Base-by-base conservation (phyloP, 2,888 invertebrate species). In the Xestobium rufovillosum region DNA sequence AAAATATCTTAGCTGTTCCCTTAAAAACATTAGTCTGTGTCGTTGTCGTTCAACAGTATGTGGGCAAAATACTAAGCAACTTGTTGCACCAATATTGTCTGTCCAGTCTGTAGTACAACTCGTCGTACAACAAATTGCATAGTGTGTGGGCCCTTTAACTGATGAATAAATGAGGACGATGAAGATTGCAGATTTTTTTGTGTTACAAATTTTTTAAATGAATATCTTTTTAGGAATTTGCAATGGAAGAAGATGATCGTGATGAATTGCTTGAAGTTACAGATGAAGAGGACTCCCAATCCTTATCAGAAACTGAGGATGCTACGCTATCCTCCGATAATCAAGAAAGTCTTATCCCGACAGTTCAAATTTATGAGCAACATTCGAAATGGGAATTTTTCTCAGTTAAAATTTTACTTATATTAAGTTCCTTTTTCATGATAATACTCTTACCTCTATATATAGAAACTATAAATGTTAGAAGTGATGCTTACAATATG, bases 391-490 rank as follows among this genome's bases (percentile, higher is more conserved):
- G 65, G 28, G 61, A 65, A 47, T 69, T 72, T 48, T 45, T 71
- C 23, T 56, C 60, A n/a, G 63, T 68, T 10, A 68, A 72, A 32
- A 39, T 64, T 11, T 47, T 61, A 12, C 59, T 71, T 37, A 56
- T 72, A 36, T 39, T 69, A 25, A 69, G 73, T 13, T 64, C 73
- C 14, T 66, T 71, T 34, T 57, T 62, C 17, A 54, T 74, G 15
- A 55, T 73, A 47, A 69, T 74, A 47, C 55, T 67, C 38, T 59
- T 71, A 43, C 75, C 75, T 10, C 56, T 72, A 26, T 75, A 73
- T 55, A 56, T 69, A 35, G 68, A 69, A 37, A 44, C 60, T 14
- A 48, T 62, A 33, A 63, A 61, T 42, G 48, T 55, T 4, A 45
- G 45, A 23, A 59, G 63, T 29, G 59, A 60, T 51, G 59, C 57